Conservation (phyloP, 2,797 vertebrate species). For the Acrossocheilus fasciatus region DNA sequence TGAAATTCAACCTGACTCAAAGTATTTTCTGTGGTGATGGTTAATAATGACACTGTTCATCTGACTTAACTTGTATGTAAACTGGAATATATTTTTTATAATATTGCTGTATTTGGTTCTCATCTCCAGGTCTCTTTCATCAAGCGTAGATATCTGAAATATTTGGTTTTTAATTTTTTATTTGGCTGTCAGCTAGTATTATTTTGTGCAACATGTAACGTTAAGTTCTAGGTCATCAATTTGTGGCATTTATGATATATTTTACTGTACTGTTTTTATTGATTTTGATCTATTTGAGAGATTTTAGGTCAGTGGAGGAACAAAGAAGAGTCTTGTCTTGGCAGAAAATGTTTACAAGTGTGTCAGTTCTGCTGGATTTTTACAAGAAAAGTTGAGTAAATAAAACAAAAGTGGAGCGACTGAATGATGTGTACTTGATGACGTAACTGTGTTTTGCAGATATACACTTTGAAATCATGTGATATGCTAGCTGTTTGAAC, state of each 20-base stretch:
- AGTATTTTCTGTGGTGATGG: background rate
- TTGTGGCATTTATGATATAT: background rate
- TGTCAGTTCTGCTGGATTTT: conserved; percentile 29
- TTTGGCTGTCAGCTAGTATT: conserved; percentile 30
- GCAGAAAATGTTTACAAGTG: conserved; percentile 31
- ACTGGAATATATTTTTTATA: conserved; percentile 1
- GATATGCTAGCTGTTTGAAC: conserved; percentile 31
- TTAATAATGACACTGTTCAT: background rate
- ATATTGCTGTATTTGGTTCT: background rate
- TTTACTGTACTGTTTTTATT: conserved; percentile 13
- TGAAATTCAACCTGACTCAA: background rate
- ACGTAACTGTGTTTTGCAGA: conserved; percentile 18
- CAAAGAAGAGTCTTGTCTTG: background rate
- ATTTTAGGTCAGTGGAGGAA: background rate
- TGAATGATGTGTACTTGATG: conserved; percentile 25
- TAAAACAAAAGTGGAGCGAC: background rate
- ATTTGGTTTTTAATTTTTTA: background rate
- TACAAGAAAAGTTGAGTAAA: background rate
- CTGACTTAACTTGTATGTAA: background rate
- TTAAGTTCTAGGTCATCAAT: conserved; percentile 11
- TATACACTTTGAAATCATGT: conserved; percentile 15
- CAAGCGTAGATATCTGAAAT: conserved; percentile 10
- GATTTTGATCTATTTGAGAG: background rate
- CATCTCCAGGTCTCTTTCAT: background rate
- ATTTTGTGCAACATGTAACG: background rate